Base-by-base conservation (phyloP, 1,140 invertebrate genomes). In the Cotesia glomerata region DNA sequence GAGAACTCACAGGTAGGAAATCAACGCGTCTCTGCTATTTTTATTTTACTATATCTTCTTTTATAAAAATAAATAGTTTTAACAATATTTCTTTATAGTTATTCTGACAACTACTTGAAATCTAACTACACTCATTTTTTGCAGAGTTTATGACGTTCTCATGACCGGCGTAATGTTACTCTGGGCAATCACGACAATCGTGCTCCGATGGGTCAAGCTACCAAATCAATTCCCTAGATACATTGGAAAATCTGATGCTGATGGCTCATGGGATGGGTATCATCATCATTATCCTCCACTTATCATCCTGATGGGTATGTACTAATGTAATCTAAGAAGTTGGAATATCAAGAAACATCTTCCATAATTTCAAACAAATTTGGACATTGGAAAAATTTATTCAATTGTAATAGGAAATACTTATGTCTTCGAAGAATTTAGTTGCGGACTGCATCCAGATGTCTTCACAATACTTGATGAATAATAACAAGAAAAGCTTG, bases 161-260 rank as follows among this genome's bases (percentile, higher is more conserved):
- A 59, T 70, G 18, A 32, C 45, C 59, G 56, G 65, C 39, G 52
- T 64, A 52, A 39, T 74, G 63, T 45, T 45, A 45, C 72, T 63
- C 61, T 49, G 39, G 72, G 72, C 72, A 67, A 67, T 67, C 65
- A 67, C 65, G 65, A 67, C 49, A 39, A 67, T 67, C 65, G 45
- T 67, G 26, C 18, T 13, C 34, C 65, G 52, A 54, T 49, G 16
- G 16, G 32, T 67, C 34, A 45, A 45, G 51, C 45, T 18, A 14
- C 63, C n/a, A 45, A 65, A 36, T 65, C 63, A 49, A 49, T 39
- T 65, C 11, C 36, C 14, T n/a, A 13, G 59, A 5, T 61, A 26
- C 59, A 61, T 61, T 61, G 59, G 18, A 61, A 61, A 61, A 61
- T 58, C 5, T 26, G 26, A 26, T 26, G 13, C 32, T 35, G 32